Base-by-base conservation (phyloP, 2,888 invertebrate genomes). In the Dioctria linearis region DNA sequence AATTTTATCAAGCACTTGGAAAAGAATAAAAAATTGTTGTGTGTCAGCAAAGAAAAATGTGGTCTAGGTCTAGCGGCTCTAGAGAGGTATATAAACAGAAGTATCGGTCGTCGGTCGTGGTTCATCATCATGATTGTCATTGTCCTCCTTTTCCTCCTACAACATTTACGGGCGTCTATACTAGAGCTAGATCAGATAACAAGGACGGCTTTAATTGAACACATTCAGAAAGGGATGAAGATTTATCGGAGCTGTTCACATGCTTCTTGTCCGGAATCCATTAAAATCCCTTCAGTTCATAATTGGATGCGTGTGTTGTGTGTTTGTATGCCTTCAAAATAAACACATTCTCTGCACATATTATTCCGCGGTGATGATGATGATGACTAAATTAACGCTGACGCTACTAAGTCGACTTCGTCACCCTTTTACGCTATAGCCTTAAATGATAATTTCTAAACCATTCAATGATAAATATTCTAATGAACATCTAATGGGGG, bases 11-110 rank as follows among this genome's bases (percentile, higher is more conserved):
- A 63, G 37, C 39, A 37, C 8, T 40, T 8, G 6, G 40, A 6
- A 4, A 39, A 63, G 25, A 63, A 6, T 37, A 25, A 63, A 63
- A 63, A 63, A 54, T n/a, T 40, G 63, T 39, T 13, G 39, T 8
- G 37, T 40, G 63, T 63, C 63, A 63, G 8, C 63, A 5, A 39
- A 63, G 63, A 63, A 63, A 63, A 63, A 63, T 63, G 63, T 63
- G 37, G 25, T 37, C 13, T 37, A 63, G 39, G 51, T 51, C 39
- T 40, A 63, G 9, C 4, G n/a, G 11, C 5, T 63, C 4, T 8
- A 11, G 39, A 63, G 63, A 5, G 5, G 63, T 40, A 25, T 25
- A 25, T 25, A 25, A 0, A 25, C 25, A 25, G 25, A 25, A 25
- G 25, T 25, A 25, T 25, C 25, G 25, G 25, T 25, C 25, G 25